Evolutionary conservation across 2,113 vertebrate species (phyloP).

Genomic region (Alethe castanea): DNA sequence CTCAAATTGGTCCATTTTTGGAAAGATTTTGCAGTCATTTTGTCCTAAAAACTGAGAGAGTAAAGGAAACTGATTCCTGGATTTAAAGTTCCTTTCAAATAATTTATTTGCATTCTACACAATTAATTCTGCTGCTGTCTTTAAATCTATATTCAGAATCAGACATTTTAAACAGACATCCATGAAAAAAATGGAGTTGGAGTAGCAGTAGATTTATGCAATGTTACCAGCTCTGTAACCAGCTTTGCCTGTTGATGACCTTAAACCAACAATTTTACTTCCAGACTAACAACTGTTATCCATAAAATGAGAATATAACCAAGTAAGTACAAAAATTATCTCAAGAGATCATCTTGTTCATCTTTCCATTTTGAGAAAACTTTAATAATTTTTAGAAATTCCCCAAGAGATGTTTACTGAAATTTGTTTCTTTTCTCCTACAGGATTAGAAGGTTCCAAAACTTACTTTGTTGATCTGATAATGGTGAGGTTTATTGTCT

Average conservation of each 20-base stretch:
- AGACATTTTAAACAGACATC: background rate
- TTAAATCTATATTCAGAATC: background rate
- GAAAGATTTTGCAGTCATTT: background rate
- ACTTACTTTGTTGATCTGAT: background rate
- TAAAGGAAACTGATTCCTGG: background rate
- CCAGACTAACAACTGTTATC: background rate
- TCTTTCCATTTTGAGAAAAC: background rate
- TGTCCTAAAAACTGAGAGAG: background rate
- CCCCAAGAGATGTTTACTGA: background rate
- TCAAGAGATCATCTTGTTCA: background rate
- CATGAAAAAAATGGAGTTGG: background rate
- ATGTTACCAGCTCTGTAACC: background rate
- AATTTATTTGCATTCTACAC: background rate
- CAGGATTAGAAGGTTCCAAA: background rate
- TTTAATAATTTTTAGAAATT: background rate
- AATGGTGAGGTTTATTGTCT: background rate
- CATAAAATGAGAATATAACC: background rate
- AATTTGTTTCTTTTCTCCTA: background rate
- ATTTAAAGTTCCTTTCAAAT: background rate
- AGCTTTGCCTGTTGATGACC: background rate
- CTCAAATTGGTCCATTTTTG: background rate
- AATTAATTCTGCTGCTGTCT: background rate
- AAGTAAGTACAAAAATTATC: background rate
- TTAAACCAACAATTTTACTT: background rate
- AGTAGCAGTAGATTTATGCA: background rate